phyloP scores from a whole-genome alignment of 2,888 invertebrate genomes.

The Nemotelus pantherinus region DNA sequence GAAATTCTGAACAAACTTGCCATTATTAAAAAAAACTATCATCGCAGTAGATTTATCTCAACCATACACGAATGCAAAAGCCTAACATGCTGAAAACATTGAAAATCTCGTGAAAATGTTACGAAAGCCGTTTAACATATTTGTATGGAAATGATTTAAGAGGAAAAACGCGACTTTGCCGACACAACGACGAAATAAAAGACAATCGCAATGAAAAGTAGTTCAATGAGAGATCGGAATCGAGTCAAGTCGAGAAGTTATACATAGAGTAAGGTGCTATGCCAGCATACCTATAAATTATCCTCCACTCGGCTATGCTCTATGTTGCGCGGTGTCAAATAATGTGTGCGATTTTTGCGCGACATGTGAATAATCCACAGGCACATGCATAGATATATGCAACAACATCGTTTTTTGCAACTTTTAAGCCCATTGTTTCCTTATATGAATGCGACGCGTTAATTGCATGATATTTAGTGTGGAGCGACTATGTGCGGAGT shows the following conservation, averaged over 20 bases:
- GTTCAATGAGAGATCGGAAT: conserved; percentile 32
- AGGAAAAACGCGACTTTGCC: conserved; percentile 8
- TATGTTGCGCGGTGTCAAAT: not conserved
- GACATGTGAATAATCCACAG: not conserved
- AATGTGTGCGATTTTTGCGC: conserved; percentile 4
- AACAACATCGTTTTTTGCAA: too few relatives aligned
- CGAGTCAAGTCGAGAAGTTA: conserved; percentile 33
- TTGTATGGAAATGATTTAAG: conserved; percentile 31
- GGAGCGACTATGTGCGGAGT: too few relatives aligned
- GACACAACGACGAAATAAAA: conserved; percentile 9
- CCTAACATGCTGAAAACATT: not conserved
- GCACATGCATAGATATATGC: too few relatives aligned
- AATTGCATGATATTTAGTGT: not conserved
- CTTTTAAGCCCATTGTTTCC: conserved; percentile 11
- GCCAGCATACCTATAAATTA: conserved; percentile 32
- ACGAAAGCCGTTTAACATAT: conserved; percentile 31
- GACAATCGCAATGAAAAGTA: conserved; percentile 35
- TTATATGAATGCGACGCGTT: conserved; percentile 12
- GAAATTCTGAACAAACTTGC: conserved; percentile 1
- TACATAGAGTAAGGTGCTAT: conserved; percentile 15
- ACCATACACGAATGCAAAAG: too few relatives aligned
- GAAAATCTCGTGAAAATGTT: conserved; percentile 19
- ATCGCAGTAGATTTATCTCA: too few relatives aligned
- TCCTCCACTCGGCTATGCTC: not conserved
- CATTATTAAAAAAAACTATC: not conserved